Percentiles rank a stretch among this genome's conserved stretches.
These are phyloP conservation scores for Pomacea canaliculata DNA, from an alignment of 2,888 invertebrate genomes.

Conservation along the genomic window DNA sequence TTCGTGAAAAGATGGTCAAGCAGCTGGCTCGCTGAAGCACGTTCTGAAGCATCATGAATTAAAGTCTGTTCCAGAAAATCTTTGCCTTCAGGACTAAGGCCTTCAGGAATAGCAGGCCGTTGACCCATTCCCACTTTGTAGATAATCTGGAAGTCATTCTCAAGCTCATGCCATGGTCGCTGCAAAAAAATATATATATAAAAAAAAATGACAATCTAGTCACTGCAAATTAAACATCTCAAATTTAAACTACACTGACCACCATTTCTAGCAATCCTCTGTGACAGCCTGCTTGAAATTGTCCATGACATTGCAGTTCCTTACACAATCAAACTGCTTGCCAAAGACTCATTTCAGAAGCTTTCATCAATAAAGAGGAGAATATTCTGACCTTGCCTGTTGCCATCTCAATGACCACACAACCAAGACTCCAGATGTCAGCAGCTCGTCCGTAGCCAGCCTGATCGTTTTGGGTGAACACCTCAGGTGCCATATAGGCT, in stretches of 20 bases:
- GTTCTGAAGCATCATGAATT: constrained; percentile 82
- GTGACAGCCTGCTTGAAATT: too few relatives aligned
- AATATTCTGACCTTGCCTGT: constrained; percentile 82
- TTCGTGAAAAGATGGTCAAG: constrained; percentile 81
- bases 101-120: constrained; percentile 81
- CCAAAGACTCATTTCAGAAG: too few relatives aligned
- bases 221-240: background rate
- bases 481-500: constrained; percentile 98
- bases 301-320: too few relatives aligned
- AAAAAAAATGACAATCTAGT: background rate
- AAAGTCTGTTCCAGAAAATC: constrained; percentile 85
- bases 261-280: too few relatives aligned
- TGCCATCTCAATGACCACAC: constrained; percentile 95
- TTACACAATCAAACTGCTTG: too few relatives aligned
- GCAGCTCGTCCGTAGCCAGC: constrained; percentile 92
- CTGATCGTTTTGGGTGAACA: constrained; percentile 73
- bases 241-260: background rate
- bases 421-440: constrained; percentile 96
- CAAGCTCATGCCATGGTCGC: constrained; percentile 93
- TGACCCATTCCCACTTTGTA: constrained; percentile 95
- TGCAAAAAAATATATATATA: constrained; percentile 62
- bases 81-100: constrained; percentile 84
- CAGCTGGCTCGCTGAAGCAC: constrained; percentile 81
- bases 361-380: too few relatives aligned
- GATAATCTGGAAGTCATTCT: constrained; percentile 95